Percentiles rank a stretch among this genome's conserved stretches.
Conservation (phyloP, 35 echinoderm and acorn worm genomes). For the Eucidaris tribuloides region DNA sequence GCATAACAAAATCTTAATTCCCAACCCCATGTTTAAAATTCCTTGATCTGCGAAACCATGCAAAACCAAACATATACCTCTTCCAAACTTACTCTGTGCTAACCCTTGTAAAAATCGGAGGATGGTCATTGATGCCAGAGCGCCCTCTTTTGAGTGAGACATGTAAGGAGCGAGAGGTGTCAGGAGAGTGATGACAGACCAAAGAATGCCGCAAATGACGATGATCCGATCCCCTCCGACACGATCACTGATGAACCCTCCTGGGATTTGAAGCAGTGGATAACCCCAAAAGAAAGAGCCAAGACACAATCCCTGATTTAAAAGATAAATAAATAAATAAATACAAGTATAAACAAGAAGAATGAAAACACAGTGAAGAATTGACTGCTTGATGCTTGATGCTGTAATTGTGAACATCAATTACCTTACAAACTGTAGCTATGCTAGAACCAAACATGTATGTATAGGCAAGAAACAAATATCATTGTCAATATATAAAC, state of each 20-base stretch:
- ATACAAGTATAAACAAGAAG: background rate
- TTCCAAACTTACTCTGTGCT: constrained; percentile 62
- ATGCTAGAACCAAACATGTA: background rate
- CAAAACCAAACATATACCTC: background rate
- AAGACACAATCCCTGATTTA: constrained; percentile 70
- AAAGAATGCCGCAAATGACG: constrained; percentile 32
- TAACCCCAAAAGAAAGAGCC: constrained; percentile 96
- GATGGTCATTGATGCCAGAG: constrained; percentile 70
- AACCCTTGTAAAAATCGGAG: constrained; percentile 77
- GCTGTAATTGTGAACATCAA: background rate
- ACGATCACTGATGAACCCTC: constrained; percentile 77
- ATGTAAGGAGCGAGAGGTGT: constrained; percentile 78
- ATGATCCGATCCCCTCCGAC: constrained; percentile 80
- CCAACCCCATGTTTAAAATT: background rate
- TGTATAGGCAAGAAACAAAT: background rate
- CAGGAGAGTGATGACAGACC: constrained; percentile 62
- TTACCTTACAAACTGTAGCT: background rate
- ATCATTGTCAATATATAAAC: background rate
- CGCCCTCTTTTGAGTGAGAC: constrained; percentile 54
- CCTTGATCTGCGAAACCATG: background rate
- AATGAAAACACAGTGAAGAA: background rate
- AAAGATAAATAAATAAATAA: background rate
- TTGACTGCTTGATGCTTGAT: background rate
- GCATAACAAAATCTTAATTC: background rate
- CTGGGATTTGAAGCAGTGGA: constrained; percentile 76